A percentile compares a stretch with the other conserved stretches of the same genome.
These are phyloP conservation scores for Patella ulyssiponensis DNA, from an alignment of 2,888 invertebrate species.

Conservation along the genomic window DNA sequence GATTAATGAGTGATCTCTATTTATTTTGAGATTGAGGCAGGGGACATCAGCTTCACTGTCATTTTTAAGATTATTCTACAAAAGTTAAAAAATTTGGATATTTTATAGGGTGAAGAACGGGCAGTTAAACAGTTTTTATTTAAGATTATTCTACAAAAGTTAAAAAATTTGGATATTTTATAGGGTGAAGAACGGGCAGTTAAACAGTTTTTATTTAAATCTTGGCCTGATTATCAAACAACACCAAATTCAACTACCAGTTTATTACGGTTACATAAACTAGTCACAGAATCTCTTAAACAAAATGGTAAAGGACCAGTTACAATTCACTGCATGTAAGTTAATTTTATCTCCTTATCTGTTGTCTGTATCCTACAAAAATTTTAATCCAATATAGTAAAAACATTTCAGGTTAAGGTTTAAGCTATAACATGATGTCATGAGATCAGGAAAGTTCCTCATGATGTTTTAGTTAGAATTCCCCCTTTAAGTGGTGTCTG, in stretches of 20 bases:
- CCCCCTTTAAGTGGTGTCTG: too few species aligned
- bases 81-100: neutral
- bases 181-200: constrained; percentile 65
- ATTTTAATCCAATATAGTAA: neutral
- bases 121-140: constrained; percentile 64
- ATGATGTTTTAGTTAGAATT: too few species aligned
- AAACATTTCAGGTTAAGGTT: too few species aligned
- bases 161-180: neutral
- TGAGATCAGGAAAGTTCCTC: too few species aligned
- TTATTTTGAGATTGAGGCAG: too few species aligned
- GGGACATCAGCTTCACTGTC: too few species aligned
- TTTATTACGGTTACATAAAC: constrained; percentile 62
- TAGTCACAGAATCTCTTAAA: constrained; percentile 68
- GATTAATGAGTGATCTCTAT: too few species aligned
- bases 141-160: too few species aligned
- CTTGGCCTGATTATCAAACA: constrained; percentile 63
- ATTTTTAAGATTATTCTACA: too few species aligned
- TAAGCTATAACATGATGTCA: too few species aligned
- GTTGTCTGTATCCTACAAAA: neutral
- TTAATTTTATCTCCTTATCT: constrained; percentile 28
- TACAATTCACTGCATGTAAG: constrained; percentile 88
- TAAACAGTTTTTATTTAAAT: constrained; percentile 66
- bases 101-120: constrained; percentile 59
- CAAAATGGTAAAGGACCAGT: constrained; percentile 78
- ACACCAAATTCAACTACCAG: constrained; percentile 59